Base-by-base conservation (phyloP, 2,888 invertebrate species). In the Xestoiulus laeticollis region DNA sequence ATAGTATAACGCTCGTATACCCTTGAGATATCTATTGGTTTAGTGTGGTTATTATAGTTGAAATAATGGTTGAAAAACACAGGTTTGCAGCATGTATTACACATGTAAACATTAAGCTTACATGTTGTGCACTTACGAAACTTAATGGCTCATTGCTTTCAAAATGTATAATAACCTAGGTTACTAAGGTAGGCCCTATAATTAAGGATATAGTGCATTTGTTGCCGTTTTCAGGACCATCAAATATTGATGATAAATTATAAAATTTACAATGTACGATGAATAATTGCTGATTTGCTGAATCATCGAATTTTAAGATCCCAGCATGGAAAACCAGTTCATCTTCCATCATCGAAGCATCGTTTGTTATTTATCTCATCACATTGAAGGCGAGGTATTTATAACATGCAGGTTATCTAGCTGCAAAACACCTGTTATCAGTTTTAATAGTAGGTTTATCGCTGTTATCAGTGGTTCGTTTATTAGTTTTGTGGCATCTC, bases 121-220 rank as follows among this genome's bases (percentile, higher is more conserved):
- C 44, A 12, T 14, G 14, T 44, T 44, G 16, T 68, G 26, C 26
- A 68, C 26, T 68, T 12, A 12, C 26, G 26, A 68, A 68, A 68
- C n/a, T 68, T 68, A 68, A 68, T 59, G 53, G 53, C 53, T 59
- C n/a, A 19, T 59, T 59, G 53, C n/a, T n/a, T 59, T n/a, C 53
- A 59, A 2, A 59, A 59, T n/a, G 53, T 59, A 59, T 59, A n/a
- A 59, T 3, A n/a, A 59, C n/a, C 16, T n/a, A 68, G 26, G 12
- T 12, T n/a, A n/a, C n/a, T n/a, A n/a, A n/a, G n/a, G n/a, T n/a
- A n/a, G n/a, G n/a, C n/a, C n/a, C n/a, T n/a, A n/a, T 59, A 68
- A 68, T 68, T 68, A 68, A 68, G 1, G 68, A 68, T 26, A n/a
- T 26, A 26, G 12, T n/a, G 26, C 26, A 68, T 68, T 68, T 68